Conservation (phyloP, 2,888 invertebrate species). For the Trissonchulus sp. region DNA sequence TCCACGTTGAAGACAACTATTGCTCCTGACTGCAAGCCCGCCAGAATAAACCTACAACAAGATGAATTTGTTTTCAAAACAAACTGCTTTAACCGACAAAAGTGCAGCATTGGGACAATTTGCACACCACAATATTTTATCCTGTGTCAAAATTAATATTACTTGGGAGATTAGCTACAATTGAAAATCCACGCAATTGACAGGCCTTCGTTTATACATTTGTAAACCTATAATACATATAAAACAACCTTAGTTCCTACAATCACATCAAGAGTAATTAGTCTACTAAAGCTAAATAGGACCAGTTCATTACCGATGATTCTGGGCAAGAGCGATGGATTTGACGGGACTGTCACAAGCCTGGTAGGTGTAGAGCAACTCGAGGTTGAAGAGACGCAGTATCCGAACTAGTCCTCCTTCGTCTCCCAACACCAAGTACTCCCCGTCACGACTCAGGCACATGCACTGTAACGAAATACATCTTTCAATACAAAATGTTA, state of each 20-base stretch:
- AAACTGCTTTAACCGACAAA: too few relatives aligned
- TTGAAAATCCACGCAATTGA: too few relatives aligned
- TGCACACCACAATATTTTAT: too few relatives aligned
- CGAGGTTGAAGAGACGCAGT: slow-evolving; percentile 93
- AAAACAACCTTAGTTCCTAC: too few relatives aligned
- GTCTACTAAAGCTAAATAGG: too few relatives aligned
- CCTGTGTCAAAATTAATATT: too few relatives aligned
- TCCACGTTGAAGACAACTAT: slow-evolving; percentile 99
- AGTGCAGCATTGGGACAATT: too few relatives aligned
- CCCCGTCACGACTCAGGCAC: slow-evolving; percentile 83
- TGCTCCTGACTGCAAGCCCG: slow-evolving; percentile 92
- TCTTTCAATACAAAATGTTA: slow-evolving; percentile 22
- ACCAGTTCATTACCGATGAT: slow-evolving; percentile 75
- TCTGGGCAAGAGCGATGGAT: slow-evolving; percentile 89
- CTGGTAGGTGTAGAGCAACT: slow-evolving; percentile 93
- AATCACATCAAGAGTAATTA: too few relatives aligned
- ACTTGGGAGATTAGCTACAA: too few relatives aligned
- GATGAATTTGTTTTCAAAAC: slow-evolving; percentile 1
- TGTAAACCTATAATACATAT: too few relatives aligned
- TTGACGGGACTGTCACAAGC: slow-evolving; percentile 77
- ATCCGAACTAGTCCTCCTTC: slow-evolving; percentile 96
- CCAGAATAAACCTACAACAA: slow-evolving; percentile 75
- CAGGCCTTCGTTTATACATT: too few relatives aligned
- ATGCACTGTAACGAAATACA: slow-evolving; percentile 28
- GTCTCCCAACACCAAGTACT: slow-evolving; percentile 95